A percentile compares a stretch with the other conserved stretches of the same genome.
Conservation (phyloP, 2,797 vertebrate species). For the Setipinna tenuifilis region DNA sequence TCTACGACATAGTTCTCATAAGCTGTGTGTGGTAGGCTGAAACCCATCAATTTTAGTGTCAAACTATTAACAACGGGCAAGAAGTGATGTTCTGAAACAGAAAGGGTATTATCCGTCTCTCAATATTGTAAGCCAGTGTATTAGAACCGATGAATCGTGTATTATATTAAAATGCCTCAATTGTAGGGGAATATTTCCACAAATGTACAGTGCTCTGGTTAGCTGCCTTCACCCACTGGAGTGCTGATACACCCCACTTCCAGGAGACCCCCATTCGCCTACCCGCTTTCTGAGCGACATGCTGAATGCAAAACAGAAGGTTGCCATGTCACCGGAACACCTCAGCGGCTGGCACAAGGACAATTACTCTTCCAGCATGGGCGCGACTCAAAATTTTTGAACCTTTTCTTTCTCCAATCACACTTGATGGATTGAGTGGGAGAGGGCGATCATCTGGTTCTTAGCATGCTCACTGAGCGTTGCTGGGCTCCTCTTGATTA, state of each 20-base stretch:
- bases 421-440: slow-evolving; percentile 79
- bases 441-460: slow-evolving; percentile 77
- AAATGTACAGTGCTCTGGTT: neutral
- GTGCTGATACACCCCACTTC: slow-evolving; percentile 51
- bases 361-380: slow-evolving; percentile 77
- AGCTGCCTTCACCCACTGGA: slow-evolving; percentile 21
- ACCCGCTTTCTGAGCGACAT: slow-evolving; percentile 62
- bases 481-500: slow-evolving; percentile 73
- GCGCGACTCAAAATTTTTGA: slow-evolving; percentile 75
- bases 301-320: slow-evolving; percentile 75
- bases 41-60: slow-evolving; percentile 26
- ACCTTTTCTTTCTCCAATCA: slow-evolving; percentile 80
- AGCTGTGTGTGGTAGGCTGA: slow-evolving; percentile 16
- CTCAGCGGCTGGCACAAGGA: slow-evolving; percentile 68
- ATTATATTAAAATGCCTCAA: slow-evolving; percentile 20
- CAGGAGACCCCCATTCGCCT: neutral
- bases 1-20: slow-evolving; percentile 13
- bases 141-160: slow-evolving; percentile 24
- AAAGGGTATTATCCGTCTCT: slow-evolving; percentile 21
- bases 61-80: slow-evolving; percentile 21
- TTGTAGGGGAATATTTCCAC: neutral
- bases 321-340: slow-evolving; percentile 70
- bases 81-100: slow-evolving; percentile 23
- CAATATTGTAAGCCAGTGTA: slow-evolving; percentile 14
- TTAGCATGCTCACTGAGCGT: slow-evolving; percentile 72